These are phyloP conservation scores for Athrips mouffetella DNA, from an alignment of 2,888 invertebrate genomes.

Conservation along the genomic window DNA sequence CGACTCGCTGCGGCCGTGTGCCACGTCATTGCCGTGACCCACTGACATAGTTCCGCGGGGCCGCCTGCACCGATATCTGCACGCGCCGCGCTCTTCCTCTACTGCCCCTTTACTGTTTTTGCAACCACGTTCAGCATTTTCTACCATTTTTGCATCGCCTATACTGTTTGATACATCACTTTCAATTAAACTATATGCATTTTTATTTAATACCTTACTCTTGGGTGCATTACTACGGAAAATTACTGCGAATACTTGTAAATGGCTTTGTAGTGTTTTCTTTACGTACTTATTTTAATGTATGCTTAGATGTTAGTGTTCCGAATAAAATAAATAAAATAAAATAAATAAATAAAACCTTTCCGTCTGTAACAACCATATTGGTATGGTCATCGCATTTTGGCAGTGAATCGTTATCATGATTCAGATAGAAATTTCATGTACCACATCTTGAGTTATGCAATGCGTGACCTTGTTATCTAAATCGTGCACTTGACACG, in stretches of 20 bases:
- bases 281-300: too few relatives aligned
- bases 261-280: too few relatives aligned
- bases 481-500: constrained; percentile 77
- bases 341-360: too few relatives aligned
- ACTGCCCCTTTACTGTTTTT: constrained; percentile 52
- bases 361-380: too few relatives aligned
- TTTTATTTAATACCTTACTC: not conserved
- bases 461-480: constrained; percentile 74
- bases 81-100: constrained; percentile 62
- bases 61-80: constrained; percentile 76
- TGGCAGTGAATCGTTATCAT: not conserved
- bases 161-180: not conserved
- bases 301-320: too few relatives aligned
- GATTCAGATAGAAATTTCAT: constrained; percentile 24
- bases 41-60: constrained; percentile 83
- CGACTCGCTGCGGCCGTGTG: constrained; percentile 72
- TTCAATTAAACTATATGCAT: not conserved
- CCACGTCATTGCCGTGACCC: constrained; percentile 83
- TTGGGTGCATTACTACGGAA: not conserved
- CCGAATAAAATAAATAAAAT: too few relatives aligned
- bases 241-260: too few relatives aligned
- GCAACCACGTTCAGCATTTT: not conserved
- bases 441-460: constrained; percentile 45
- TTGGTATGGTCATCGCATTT: too few relatives aligned
- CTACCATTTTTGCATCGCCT: not conserved